Conservation (phyloP, 2,113 vertebrate genomes). For the Trichechus manatus region DNA sequence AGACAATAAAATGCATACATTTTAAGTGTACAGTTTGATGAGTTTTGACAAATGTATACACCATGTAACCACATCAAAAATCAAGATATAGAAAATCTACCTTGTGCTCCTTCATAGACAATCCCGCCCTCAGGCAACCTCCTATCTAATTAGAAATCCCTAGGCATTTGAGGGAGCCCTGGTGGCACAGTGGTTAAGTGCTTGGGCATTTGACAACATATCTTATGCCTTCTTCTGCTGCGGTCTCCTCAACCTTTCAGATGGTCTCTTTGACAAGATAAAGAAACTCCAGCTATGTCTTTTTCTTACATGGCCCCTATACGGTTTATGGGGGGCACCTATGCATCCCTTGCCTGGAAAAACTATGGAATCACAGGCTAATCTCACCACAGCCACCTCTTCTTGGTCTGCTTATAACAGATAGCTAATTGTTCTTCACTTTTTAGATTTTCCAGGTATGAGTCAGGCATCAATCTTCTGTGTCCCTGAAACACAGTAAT, state of each 20-base stretch:
- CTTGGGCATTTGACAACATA: neutral
- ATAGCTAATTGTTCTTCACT: neutral
- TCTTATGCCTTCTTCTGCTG: neutral
- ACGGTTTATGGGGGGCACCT: neutral
- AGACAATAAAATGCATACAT: too few relatives aligned
- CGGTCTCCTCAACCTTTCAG: neutral
- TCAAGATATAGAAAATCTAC: conserved; percentile 39
- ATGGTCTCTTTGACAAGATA: neutral
- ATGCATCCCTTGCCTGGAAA: neutral
- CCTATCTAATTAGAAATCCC: neutral
- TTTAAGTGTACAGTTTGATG: neutral
- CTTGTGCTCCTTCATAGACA: neutral
- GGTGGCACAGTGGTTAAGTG: too few relatives aligned
- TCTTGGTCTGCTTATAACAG: neutral
- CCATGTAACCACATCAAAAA: conserved; percentile 24
- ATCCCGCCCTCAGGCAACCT: neutral
- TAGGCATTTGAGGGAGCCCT: neutral
- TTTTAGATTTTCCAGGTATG: conserved; percentile 31
- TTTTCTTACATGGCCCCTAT: neutral
- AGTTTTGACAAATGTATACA: neutral
- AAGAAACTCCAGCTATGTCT: neutral
- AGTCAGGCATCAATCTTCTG: neutral
- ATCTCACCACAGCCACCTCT: neutral
- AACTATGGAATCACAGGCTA: neutral
- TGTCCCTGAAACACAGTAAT: neutral